Evolutionary conservation across 2,888 invertebrate genomes (phyloP), one percentile per base, ranked within the genome.

Genomic region (Aleiodes testaceus): DNA sequence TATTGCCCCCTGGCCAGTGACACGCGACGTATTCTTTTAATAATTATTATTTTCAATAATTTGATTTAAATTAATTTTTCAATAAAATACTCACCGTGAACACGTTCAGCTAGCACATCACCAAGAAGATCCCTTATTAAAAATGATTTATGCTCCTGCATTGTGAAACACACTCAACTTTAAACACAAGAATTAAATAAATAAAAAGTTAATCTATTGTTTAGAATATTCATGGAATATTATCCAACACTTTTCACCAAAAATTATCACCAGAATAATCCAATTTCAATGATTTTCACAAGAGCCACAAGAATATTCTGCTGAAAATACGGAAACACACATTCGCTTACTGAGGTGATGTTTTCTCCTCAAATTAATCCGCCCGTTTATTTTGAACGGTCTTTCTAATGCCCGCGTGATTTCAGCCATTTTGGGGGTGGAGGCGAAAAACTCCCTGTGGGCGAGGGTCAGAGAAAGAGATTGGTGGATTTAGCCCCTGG

Each of bases 91-190:
- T 82, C 83, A 90, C 91, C 90, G 80, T 90, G 90, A 77, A 89
- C 89, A 73, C 87, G 81, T 47, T 87, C 85, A 50, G 85, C 86
- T 78, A 93, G 85, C 74, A 93, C 93, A 82, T 96, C 95, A 12
- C 95, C 94, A 66, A 96, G 90, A 55, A 96, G 90, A 87, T 96
- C 95, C 83, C 93, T 92, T 78, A 96, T 96, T 74, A 96, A 88
- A 87, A 96, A 96, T 9, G 95, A 96, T 85, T 95, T 95, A 81
- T 86, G 86, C 74, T 87, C 87, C 79, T 88, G 88, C 88, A 88
- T 88, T 79, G 76, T 84, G 16, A 69, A 50, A 42, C 49, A 42
- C 49, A 67, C 45, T 70, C 44, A 53, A 59, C 42, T 18, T 16
- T 30, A 53, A 66, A 47, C 70, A 72, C 36, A 20, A 18, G 49